A percentile compares a stretch with the other conserved stretches of the same genome.
phyloP scores from a whole-genome alignment of 2,113 vertebrate genomes.

The Pygoscelis antarcticus region DNA sequence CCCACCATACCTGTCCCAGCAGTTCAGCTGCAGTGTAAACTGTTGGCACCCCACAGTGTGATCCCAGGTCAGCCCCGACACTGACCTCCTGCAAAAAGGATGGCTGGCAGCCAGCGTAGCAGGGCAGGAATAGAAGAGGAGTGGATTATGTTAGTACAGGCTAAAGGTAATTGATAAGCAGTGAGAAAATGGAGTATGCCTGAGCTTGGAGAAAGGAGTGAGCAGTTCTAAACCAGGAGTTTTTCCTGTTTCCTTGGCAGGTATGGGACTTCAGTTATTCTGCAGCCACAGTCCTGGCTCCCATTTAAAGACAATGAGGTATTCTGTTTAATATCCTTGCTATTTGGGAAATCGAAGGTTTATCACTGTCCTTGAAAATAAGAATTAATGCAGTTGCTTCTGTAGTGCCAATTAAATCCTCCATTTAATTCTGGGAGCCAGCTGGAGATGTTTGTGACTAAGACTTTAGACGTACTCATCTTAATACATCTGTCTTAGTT shows the following conservation, averaged over 20 bases:
- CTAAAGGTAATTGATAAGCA: neutral
- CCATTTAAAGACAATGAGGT: neutral
- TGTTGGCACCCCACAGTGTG: neutral
- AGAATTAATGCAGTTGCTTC: slow-evolving; percentile 37
- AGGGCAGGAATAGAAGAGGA: neutral
- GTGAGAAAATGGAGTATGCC: neutral
- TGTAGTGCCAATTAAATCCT: slow-evolving; percentile 12
- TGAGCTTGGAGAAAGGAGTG: neutral
- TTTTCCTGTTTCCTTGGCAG: neutral
- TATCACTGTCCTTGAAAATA: slow-evolving; percentile 46
- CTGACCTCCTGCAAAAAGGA: neutral
- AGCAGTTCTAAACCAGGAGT: neutral
- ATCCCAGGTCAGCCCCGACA: neutral
- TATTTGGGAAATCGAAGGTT: neutral
- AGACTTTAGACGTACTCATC: slow-evolving; percentile 2
- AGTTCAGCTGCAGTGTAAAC: neutral
- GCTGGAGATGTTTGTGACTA: slow-evolving; percentile 27
- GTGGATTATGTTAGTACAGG: neutral
- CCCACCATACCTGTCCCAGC: fast-evolving
- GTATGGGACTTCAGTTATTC: neutral
- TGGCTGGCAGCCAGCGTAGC: neutral
- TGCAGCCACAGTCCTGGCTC: neutral
- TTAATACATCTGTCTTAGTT: neutral
- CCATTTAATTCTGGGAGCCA: slow-evolving; percentile 30
- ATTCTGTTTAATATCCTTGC: neutral